Percentiles rank a stretch among this genome's conserved stretches.
These are phyloP conservation scores for Polypedilum pembai DNA, from an alignment of 1,140 invertebrate species.

Conservation along the genomic window DNA sequence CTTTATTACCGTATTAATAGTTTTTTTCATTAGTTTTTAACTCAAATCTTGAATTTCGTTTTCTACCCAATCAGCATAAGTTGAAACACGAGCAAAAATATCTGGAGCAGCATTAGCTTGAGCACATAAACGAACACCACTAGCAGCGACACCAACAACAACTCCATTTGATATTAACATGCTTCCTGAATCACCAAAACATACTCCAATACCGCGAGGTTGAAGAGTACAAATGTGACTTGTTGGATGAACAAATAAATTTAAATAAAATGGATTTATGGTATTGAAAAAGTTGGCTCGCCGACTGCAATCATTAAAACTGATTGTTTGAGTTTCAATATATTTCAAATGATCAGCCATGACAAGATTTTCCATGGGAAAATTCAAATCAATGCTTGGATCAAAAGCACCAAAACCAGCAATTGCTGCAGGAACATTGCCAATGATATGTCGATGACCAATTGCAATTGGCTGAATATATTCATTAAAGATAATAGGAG, in stretches of 20 bases:
- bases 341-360: not conserved
- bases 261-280: not conserved
- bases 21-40: not conserved
- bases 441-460: not conserved
- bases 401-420: not conserved
- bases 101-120: not conserved
- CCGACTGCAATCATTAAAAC: not conserved
- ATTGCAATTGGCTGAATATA: not conserved
- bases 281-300: not conserved
- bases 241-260: not conserved
- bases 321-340: not conserved
- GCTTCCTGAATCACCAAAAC: not conserved
- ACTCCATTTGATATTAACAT: not conserved
- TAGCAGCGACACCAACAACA: not conserved
- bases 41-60: not conserved
- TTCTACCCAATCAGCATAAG: not conserved
- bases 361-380: not conserved
- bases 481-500: not conserved
- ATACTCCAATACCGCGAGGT: not conserved
- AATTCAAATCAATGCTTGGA: not conserved
- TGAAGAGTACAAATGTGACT: not conserved
- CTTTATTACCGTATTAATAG: too few relatives aligned
- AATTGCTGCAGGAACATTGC: not conserved
- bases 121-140: not conserved
- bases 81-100: not conserved